Evolutionary conservation across 2,888 invertebrate genomes (phyloP).

Genomic region (Palloptera scutellata): DNA sequence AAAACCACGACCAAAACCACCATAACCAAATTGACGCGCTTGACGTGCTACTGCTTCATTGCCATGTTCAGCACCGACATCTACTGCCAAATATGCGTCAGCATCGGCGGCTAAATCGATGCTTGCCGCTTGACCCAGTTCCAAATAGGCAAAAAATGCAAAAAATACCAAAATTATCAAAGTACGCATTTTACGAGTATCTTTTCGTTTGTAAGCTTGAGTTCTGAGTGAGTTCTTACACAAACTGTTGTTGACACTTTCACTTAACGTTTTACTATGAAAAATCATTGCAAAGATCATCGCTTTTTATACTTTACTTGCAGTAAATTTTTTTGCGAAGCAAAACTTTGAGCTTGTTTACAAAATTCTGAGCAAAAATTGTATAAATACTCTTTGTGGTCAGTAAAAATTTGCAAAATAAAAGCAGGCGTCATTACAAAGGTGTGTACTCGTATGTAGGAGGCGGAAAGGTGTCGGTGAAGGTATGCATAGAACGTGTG

Average conservation of each 20-base stretch:
- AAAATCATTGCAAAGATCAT: not conserved
- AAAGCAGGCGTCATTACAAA: too few species aligned
- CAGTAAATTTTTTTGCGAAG: not conserved
- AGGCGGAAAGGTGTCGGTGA: too few species aligned
- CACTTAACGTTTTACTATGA: not conserved
- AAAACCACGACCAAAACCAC: slow-evolving; percentile 9
- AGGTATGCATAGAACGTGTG: too few species aligned
- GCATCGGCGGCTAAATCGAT: not conserved
- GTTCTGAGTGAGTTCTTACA: not conserved
- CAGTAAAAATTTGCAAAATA: too few species aligned
- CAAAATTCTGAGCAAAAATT: too few species aligned
- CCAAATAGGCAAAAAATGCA: slow-evolving; percentile 2
- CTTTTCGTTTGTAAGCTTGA: not conserved
- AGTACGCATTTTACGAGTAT: slow-evolving; percentile 24
- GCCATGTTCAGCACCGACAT: slow-evolving; percentile 18
- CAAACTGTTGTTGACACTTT: not conserved
- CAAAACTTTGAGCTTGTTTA: too few species aligned
- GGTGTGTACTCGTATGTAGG: too few species aligned
- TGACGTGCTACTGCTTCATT: slow-evolving; percentile 6
- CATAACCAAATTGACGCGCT: slow-evolving; percentile 28
- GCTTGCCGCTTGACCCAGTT: too few species aligned
- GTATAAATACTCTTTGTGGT: too few species aligned
- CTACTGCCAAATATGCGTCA: slow-evolving; percentile 23
- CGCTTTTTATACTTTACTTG: not conserved
- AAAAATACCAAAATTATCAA: slow-evolving; percentile 9